Percentiles rank a stretch among this genome's conserved stretches.
These are phyloP conservation scores for Nerophis ophidion DNA, from an alignment of 2,113 vertebrate species.

Conservation along the genomic window DNA sequence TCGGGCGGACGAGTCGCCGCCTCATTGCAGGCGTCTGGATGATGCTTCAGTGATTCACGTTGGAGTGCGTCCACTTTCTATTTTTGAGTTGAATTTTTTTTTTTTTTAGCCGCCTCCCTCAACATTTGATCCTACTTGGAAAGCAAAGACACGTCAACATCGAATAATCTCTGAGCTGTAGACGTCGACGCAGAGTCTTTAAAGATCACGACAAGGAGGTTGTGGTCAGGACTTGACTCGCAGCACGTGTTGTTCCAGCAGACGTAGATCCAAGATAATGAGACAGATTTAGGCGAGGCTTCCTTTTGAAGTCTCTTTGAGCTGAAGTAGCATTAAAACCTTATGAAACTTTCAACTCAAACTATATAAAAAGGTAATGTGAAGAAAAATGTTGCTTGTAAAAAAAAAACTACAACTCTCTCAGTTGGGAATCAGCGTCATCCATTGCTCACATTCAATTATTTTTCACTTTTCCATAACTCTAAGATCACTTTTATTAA, in stretches of 20 bases:
- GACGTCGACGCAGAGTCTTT: background rate
- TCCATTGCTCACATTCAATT: no score
- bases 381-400: no score
- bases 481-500: no score
- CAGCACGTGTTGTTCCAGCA: slow-evolving; percentile 1
- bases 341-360: slow-evolving; percentile 15
- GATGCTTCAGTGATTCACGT: no score
- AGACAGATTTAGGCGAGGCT: slow-evolving; percentile 25
- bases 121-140: slow-evolving; percentile 23
- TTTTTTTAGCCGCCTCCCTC: background rate
- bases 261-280: slow-evolving; percentile 33
- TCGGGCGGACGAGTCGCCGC: no score
- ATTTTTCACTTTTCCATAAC: no score
- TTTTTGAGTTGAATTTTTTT: slow-evolving; percentile 26
- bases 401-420: no score
- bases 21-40: no score
- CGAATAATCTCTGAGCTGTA: slow-evolving; percentile 6
- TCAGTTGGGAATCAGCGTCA: no score
- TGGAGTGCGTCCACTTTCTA: no score
- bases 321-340: slow-evolving; percentile 27
- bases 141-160: slow-evolving; percentile 16
- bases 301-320: slow-evolving; percentile 33
- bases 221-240: slow-evolving; percentile 27
- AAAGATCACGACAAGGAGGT: slow-evolving; percentile 34
- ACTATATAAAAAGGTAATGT: background rate